Percentiles rank a stretch among this genome's conserved stretches.
Conservation (phyloP, 2,797 vertebrate genomes). For the Gephyroberyx darwinii region DNA sequence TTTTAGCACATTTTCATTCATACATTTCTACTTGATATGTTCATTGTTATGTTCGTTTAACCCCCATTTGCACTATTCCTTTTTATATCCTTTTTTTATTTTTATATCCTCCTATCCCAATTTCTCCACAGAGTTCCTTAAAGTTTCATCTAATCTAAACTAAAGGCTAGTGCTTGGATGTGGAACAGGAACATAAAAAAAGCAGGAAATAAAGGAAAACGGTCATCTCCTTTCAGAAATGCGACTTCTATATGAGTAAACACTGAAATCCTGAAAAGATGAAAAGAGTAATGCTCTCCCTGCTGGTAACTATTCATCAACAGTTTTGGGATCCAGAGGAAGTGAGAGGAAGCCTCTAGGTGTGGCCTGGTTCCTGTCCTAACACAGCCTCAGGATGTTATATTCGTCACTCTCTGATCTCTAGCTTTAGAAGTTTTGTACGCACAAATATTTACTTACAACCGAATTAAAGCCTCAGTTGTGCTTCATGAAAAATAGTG, state of each 20-base stretch:
- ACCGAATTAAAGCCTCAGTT: not conserved
- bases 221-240: not conserved
- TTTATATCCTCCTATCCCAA: too few relatives aligned
- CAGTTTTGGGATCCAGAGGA: constrained; percentile 19
- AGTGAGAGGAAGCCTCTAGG: constrained; percentile 57
- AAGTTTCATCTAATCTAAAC: not conserved
- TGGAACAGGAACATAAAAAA: not conserved
- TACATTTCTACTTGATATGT: too few relatives aligned
- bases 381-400: constrained; percentile 19
- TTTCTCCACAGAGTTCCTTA: not conserved
- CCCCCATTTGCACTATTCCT: too few relatives aligned
- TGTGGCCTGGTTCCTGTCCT: constrained; percentile 59
- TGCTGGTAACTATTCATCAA: constrained; percentile 40
- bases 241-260: not conserved
- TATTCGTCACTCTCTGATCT: constrained; percentile 79
- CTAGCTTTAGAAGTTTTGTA: constrained; percentile 34
- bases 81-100: too few relatives aligned
- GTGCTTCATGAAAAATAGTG: not conserved
- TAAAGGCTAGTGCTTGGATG: not conserved
- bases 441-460: not conserved
- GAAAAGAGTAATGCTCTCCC: not conserved
- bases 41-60: too few relatives aligned
- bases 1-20: too few relatives aligned
- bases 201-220: too few relatives aligned
- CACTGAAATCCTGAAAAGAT: not conserved